phyloP scores from a whole-genome alignment of 2,113 vertebrate species.

The Pycnonotus jocosus region DNA sequence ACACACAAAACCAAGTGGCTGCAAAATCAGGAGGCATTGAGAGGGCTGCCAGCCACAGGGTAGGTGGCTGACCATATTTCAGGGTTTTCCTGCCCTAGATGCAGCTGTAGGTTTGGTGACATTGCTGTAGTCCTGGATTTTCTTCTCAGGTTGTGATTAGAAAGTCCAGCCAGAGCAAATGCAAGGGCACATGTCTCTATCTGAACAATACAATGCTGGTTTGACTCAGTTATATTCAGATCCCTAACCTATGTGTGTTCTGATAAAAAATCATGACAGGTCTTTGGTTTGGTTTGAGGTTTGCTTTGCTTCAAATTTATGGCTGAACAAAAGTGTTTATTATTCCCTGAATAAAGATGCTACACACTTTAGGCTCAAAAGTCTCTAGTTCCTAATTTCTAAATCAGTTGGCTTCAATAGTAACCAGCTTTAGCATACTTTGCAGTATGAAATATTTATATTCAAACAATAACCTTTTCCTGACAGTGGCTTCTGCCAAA shows the following conservation, averaged over 20 bases:
- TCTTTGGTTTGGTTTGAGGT: background rate
- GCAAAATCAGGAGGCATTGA: background rate
- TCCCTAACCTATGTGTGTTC: background rate
- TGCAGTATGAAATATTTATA: background rate
- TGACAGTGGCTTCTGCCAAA: background rate
- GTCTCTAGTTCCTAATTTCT: background rate
- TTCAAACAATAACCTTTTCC: background rate
- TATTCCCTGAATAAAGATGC: background rate
- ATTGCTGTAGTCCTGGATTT: background rate
- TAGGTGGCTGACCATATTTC: accelerated
- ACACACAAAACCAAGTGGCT: background rate
- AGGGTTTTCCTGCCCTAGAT: background rate
- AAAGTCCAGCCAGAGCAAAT: background rate
- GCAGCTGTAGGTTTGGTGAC: background rate
- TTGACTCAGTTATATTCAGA: background rate
- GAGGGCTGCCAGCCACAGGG: background rate
- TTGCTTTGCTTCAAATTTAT: background rate
- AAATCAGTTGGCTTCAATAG: background rate
- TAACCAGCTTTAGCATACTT: background rate
- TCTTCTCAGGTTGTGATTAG: background rate
- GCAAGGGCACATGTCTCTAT: background rate
- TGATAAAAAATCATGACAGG: background rate
- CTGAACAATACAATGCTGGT: background rate
- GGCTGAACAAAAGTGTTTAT: background rate
- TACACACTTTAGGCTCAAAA: background rate